phyloP scores from a whole-genome alignment of 1,140 invertebrate species.

The Drosophila nasuta region DNA sequence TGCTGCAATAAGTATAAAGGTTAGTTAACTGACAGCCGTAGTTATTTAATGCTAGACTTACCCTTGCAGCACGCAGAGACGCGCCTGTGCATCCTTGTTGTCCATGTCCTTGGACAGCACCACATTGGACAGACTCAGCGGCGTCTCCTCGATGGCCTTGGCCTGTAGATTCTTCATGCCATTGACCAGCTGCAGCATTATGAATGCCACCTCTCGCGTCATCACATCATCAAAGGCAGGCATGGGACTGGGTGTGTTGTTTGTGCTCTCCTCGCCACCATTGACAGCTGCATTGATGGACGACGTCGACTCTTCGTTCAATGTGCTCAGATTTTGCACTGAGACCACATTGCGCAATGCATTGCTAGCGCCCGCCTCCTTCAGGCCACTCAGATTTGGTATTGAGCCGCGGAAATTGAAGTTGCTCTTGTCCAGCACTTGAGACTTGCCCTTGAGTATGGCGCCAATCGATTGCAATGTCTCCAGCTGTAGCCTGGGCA shows the following conservation, averaged over 20 bases:
- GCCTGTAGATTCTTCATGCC: conserved; percentile 93
- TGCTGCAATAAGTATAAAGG: conserved; percentile 47
- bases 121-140: conserved; percentile 87
- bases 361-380: conserved; percentile 42
- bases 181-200: conserved; percentile 92
- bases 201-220: conserved; percentile 88
- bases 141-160: conserved; percentile 91
- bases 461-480: conserved; percentile 89
- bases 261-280: conserved; percentile 53
- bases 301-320: conserved; percentile 72
- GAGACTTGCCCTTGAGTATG: conserved; percentile 85
- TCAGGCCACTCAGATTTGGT: conserved; percentile 71
- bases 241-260: conserved; percentile 56
- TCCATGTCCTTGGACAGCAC: conserved; percentile 86
- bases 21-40: not conserved
- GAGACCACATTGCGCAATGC: conserved; percentile 77
- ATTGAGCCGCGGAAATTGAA: conserved; percentile 83
- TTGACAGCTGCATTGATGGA: conserved; percentile 12
- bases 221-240: conserved; percentile 83
- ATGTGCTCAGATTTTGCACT: conserved; percentile 78
- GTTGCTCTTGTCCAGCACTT: conserved; percentile 83
- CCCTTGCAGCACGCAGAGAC: conserved; percentile 91
- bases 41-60: conserved; percentile 74
- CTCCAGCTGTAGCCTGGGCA: conserved; percentile 89
- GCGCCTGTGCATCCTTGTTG: conserved; percentile 86